phyloP scores from a whole-genome alignment of 2,113 vertebrate genomes.

The Bufo bufo region DNA sequence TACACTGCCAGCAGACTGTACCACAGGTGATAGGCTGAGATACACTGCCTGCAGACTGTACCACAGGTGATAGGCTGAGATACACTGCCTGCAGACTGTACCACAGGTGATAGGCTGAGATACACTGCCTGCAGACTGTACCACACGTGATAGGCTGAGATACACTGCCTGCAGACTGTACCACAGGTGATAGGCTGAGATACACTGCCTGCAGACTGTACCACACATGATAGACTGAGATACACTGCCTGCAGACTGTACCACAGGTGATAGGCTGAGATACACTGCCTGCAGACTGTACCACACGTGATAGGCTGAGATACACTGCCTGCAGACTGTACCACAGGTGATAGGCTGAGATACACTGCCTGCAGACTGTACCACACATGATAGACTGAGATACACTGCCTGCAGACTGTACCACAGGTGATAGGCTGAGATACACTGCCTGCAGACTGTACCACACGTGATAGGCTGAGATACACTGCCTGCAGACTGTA shows the following conservation, averaged over 20 bases:
- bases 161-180: not conserved
- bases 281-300: not conserved
- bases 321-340: not conserved
- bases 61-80: no score
- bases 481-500: not conserved
- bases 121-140: no score
- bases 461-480: not conserved
- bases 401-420: not conserved
- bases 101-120: no score
- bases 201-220: not conserved
- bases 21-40: no score
- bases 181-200: not conserved
- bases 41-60: no score
- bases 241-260: no score
- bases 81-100: no score
- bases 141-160: no score
- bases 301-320: not conserved
- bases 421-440: not conserved
- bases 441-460: not conserved
- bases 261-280: not conserved
- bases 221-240: not conserved
- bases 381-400: not conserved
- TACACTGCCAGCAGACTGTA: no score
- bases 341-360: not conserved
- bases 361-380: not conserved